Evolutionary conservation across 2,797 vertebrate genomes (phyloP), one percentile per base, ranked within the genome.

Genomic region (Cirrhinus molitorella): DNA sequence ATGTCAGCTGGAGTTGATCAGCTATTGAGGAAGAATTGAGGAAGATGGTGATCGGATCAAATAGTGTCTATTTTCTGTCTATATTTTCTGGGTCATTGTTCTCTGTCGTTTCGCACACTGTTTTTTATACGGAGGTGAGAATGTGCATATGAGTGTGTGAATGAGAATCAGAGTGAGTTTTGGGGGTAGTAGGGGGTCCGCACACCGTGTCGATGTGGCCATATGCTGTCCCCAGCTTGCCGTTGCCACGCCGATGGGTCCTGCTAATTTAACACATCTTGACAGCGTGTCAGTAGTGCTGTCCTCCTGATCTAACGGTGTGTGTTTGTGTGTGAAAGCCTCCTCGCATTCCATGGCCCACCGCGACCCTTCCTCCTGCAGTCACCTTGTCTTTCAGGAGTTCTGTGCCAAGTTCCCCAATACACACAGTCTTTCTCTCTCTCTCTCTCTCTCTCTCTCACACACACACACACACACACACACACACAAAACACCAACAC

Each of bases 181-280:
- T 66, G 81, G 83, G 57, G 81, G 80, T 67, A 84, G 53, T 80
- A 81, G 86, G 87, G 85, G 85, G 83, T 81, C 78, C 79, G 31
- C 28, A 55, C 85, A 79, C 83, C 31, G 86, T 85, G 90, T 91
- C 79, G 77, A 89, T 43, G 25, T 78, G 86, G 93, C 94, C 95
- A 95, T 96, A 96, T 96, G 95, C 92, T 93, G 93, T 95, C 94
- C 95, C 94, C 94, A 94, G 95, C 93, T 95, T 95, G 95, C 93
- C 87, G 91, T 94, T 95, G 91, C 94, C 94, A 94, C 90, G 31
- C 91, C 93, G 91, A 88, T 93, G 93, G 92, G 90, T 91, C 88
- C 92, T 82, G 84, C 90, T 91, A 94, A 94, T 93, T 92, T 96
- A 95, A 95, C 95, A 95, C 95, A 92, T 96, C 94, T 94, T 95